These are phyloP conservation scores for Chymomyza caudatula DNA, from an alignment of 2,888 invertebrate genomes.

Conservation along the genomic window DNA sequence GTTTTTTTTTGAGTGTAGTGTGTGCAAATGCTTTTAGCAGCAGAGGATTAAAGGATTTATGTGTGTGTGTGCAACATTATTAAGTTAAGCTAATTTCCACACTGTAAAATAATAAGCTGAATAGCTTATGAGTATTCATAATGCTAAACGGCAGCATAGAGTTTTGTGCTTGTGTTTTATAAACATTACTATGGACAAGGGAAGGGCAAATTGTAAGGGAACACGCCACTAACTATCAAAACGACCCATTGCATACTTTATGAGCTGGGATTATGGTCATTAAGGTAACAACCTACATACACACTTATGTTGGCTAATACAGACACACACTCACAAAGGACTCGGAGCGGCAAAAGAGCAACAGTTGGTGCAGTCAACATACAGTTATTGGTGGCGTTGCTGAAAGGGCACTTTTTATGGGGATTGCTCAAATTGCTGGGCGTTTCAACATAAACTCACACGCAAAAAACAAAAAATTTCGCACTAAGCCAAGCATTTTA, in stretches of 20 bases:
- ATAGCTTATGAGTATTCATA: background rate
- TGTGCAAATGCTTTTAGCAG: too few species aligned
- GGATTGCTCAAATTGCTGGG: background rate
- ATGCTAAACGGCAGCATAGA: background rate
- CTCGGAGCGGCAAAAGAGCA: constrained; percentile 28
- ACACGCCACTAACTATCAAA: constrained; percentile 34
- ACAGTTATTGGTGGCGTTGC: background rate
- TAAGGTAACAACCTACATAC: constrained; percentile 29
- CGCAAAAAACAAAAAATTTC: constrained; percentile 47
- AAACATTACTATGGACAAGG: background rate
- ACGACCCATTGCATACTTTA: constrained; percentile 52
- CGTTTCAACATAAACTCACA: background rate
- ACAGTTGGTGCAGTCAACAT: constrained; percentile 39
- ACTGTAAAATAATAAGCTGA: background rate
- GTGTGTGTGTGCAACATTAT: background rate
- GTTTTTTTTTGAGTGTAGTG: too few species aligned
- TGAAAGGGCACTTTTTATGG: background rate
- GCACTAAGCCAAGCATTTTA: constrained; percentile 27
- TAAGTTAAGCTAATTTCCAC: background rate
- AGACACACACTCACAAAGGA: constrained; percentile 4
- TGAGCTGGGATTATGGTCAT: constrained; percentile 61
- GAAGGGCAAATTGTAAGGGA: constrained; percentile 10
- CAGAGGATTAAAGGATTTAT: background rate
- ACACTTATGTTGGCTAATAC: background rate
- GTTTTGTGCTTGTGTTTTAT: background rate